Base-by-base conservation (phyloP, 2,797 vertebrate species). In the Amblyraja radiata region DNA sequence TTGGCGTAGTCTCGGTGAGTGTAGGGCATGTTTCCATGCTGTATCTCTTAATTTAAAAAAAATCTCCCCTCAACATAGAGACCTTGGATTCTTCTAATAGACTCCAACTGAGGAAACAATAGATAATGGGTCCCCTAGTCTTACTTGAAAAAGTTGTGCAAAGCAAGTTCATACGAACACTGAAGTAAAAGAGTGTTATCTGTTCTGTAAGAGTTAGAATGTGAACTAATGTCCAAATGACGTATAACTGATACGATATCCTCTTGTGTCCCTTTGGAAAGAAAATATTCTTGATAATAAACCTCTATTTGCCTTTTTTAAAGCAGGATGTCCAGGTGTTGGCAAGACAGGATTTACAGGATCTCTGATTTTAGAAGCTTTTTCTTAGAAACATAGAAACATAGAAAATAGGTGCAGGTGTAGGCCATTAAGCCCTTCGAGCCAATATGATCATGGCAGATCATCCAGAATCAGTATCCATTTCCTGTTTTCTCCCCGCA, bases 281-380 rank as follows among this genome's bases (percentile, higher is more conserved):
- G 61, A 68, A 88, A 36, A 68, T 88, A 63, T 39, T 68, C 63
- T 63, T 68, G n/a, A 68, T 88, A 88, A 88, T 88, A 68, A 6
- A 68, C 63, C 84, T 88, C 65, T 16, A 88, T 88, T 88, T 68
- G 61, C 84, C 18, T 68, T 88, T 88, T 16, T 68, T 63, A 36
- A 68, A 36, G 61, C 63, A 32, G n/a, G 84, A 36, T 7, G 63
- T 65, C 65, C 36, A 68, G 68, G n/a, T 88, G 84, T 61, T 3
- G n/a, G n/a, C 61, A 68, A 28, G 36, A 88, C 63, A 88, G 10
- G n/a, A 88, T 74, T 74, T 74, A 16, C 18, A 2, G 14, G 32
- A 65, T 65, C 84, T 88, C 84, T 88, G 84, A 88, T 88, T 88
- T 88, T 88, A 88, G 61, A 68, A 88, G 84, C n/a, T 68, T 88